Percentiles rank a stretch among this genome's conserved stretches.
Conservation (phyloP, 2,797 vertebrate species). For the Thalassophryne amazonica region DNA sequence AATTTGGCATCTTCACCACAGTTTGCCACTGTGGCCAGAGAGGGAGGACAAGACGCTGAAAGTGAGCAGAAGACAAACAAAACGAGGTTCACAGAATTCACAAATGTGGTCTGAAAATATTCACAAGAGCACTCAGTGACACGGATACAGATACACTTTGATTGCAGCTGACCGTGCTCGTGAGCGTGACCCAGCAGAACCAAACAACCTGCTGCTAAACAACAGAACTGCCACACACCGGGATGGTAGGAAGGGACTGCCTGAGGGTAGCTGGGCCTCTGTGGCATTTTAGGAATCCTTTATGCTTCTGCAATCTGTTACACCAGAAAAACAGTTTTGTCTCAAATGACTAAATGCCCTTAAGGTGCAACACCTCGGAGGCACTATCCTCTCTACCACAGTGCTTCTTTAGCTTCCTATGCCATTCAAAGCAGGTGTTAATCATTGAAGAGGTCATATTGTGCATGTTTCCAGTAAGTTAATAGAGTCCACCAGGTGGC, state of each 20-base stretch:
- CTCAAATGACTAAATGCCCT: constrained; percentile 22
- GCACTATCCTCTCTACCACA: constrained; percentile 11
- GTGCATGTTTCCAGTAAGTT: too few species aligned
- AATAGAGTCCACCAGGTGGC: too few species aligned
- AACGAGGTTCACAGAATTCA: constrained; percentile 20
- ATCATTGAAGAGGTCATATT: too few species aligned
- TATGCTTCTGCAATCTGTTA: constrained; percentile 50
- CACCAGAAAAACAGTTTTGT: constrained; percentile 24
- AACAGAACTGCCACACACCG: constrained; percentile 52
- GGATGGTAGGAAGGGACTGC: constrained; percentile 48
- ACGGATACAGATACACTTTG: constrained; percentile 38
- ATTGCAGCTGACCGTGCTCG: constrained; percentile 43
- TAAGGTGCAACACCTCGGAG: constrained; percentile 15
- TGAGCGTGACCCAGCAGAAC: constrained; percentile 48
- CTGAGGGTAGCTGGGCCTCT: constrained; percentile 45
- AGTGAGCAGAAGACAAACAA: constrained; percentile 21
- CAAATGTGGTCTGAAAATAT: constrained; percentile 6
- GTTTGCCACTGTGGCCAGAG: constrained; percentile 40
- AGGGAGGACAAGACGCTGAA: constrained; percentile 33
- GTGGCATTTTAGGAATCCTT: constrained; percentile 59
- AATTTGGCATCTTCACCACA: constrained; percentile 53
- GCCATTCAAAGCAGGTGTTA: constrained; percentile 17
- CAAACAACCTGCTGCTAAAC: constrained; percentile 58
- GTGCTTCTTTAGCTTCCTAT: constrained; percentile 1
- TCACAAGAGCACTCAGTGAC: constrained; percentile 15